A percentile compares a stretch with the other conserved stretches of the same genome.
Conservation (phyloP, 2,888 invertebrate species). For the Lasioglossum marginatum region DNA sequence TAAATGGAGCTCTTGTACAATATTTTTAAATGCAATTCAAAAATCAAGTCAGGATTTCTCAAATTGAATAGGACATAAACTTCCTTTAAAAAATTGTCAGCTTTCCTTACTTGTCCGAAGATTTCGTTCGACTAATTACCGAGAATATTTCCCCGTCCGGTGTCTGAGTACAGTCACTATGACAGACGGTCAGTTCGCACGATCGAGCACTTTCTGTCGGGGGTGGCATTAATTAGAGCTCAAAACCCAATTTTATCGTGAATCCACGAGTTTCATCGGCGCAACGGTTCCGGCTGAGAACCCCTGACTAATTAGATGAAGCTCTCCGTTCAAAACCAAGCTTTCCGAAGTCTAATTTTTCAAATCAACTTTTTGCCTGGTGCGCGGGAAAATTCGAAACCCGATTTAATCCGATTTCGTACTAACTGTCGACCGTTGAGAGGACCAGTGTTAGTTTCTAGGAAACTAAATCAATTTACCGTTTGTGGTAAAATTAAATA, state of each 20-base stretch:
- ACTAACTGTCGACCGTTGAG: background rate
- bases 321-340: background rate
- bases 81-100: background rate
- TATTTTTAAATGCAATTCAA: background rate
- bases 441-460: background rate
- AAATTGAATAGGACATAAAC: background rate
- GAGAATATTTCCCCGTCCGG: background rate
- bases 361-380: background rate
- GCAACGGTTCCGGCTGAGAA: background rate
- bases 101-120: background rate
- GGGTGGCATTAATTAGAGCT: slow-evolving; percentile 4
- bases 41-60: background rate
- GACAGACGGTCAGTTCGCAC: background rate
- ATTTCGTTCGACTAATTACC: background rate
- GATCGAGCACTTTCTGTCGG: background rate
- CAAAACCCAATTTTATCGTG: background rate
- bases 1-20: too few relatives aligned
- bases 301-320: slow-evolving; percentile 2
- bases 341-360: background rate
- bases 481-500: background rate
- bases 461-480: background rate
- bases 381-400: background rate
- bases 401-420: background rate
- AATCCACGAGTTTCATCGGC: background rate
- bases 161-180: background rate